Evolutionary conservation across 2,888 invertebrate genomes (phyloP).

Genomic region (Sinodicranocentrus sp.): DNA sequence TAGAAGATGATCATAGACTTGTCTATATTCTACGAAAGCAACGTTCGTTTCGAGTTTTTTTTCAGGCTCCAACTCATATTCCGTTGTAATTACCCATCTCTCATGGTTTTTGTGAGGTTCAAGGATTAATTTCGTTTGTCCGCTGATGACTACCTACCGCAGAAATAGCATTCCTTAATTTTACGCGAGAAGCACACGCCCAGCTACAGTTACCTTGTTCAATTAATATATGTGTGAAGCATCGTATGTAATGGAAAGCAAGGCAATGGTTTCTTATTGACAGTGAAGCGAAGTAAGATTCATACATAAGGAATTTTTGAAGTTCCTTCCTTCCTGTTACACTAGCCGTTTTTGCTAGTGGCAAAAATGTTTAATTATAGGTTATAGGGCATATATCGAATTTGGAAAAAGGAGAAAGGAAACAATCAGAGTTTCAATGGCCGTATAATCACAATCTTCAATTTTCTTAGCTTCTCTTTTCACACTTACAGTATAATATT

Average conservation of each 20-base stretch:
- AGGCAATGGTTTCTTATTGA: background rate
- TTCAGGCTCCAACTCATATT: too few species aligned
- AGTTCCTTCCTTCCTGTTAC: slow-evolving; percentile 24
- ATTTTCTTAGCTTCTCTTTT: too few species aligned
- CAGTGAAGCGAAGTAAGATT: background rate
- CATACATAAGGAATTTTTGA: background rate
- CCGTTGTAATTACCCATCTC: too few species aligned
- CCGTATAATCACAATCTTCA: background rate
- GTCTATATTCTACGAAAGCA: too few species aligned
- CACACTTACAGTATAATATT: too few species aligned
- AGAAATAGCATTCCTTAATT: background rate
- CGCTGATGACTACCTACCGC: slow-evolving; percentile 37
- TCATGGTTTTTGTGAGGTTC: too few species aligned
- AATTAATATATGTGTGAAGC: background rate
- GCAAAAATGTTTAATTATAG: slow-evolving; percentile 38
- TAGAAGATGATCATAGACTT: too few species aligned
- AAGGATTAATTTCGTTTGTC: background rate
- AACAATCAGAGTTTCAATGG: background rate
- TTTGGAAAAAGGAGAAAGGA: slow-evolving; percentile 13
- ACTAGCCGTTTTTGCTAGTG: background rate
- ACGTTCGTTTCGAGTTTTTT: too few species aligned
- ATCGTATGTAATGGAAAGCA: background rate
- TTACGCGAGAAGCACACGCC: slow-evolving; percentile 44
- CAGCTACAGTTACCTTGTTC: slow-evolving; percentile 52
- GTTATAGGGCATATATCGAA: slow-evolving; percentile 12